These are phyloP conservation scores for Hedya salicella DNA, from an alignment of 2,888 invertebrate genomes.

Conservation along the genomic window DNA sequence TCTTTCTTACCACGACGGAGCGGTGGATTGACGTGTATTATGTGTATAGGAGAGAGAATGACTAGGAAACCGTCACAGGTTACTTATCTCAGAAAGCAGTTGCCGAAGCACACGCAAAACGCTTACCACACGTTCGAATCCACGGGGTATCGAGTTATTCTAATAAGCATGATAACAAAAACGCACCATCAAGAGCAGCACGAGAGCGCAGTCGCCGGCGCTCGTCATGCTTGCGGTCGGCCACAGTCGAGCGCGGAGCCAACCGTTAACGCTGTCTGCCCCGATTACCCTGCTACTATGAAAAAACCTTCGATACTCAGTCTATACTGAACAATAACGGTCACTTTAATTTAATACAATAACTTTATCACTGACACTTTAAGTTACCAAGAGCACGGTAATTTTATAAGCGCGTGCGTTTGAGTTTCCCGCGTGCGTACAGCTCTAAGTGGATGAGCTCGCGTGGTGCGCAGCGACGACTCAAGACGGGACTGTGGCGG, in stretches of 20 bases:
- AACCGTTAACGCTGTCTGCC: conserved; percentile 84
- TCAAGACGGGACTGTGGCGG: conserved; percentile 74
- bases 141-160: too few relatives aligned
- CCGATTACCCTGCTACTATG: conserved; percentile 78
- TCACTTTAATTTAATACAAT: conserved; percentile 43
- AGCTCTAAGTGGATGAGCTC: conserved; percentile 45
- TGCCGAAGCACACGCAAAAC: too few relatives aligned
- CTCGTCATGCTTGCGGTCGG: conserved; percentile 84
- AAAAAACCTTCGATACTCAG: conserved; percentile 59
- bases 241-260: conserved; percentile 83
- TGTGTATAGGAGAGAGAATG: too few relatives aligned
- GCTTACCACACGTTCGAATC: too few relatives aligned
- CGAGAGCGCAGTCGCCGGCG: conserved; percentile 75
- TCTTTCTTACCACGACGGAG: too few relatives aligned
- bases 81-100: too few relatives aligned
- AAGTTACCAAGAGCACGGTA: conserved; percentile 36
- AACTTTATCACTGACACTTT: conserved; percentile 54
- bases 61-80: too few relatives aligned
- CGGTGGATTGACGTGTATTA: too few relatives aligned
- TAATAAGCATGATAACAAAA: conserved; percentile 47
- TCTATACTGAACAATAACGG: conserved; percentile 42
- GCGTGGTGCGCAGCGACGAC: conserved; percentile 73
- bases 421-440: conserved; percentile 49
- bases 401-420: conserved; percentile 50
- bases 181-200: conserved; percentile 75